Conservation (phyloP, 2,888 invertebrate species). For the Horisme vitalbata region DNA sequence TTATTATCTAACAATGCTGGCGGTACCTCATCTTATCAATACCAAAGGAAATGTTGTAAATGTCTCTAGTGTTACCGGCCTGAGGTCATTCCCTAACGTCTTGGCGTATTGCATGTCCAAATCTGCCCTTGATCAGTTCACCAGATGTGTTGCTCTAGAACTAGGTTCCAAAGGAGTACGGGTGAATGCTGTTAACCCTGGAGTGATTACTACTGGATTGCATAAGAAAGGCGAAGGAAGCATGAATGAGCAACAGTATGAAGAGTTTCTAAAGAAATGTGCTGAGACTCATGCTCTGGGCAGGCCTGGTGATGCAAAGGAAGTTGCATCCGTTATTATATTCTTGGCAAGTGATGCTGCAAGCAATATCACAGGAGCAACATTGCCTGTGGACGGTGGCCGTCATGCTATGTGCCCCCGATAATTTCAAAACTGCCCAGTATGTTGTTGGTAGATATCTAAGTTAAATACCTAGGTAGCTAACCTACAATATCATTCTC, state of each 20-base stretch:
- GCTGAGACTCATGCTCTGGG: conserved; percentile 95
- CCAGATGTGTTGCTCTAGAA: conserved; percentile 94
- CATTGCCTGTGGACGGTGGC: conserved; percentile 94
- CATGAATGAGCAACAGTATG: conserved; percentile 90
- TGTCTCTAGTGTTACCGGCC: conserved; percentile 95
- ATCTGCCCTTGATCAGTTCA: conserved; percentile 96
- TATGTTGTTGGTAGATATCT: not conserved
- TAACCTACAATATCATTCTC: too few species aligned
- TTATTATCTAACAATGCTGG: conserved; percentile 91
- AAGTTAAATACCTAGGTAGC: too few species aligned
- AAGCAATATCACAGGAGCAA: conserved; percentile 93
- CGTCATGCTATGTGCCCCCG: conserved; percentile 93
- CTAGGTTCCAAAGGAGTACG: conserved; percentile 90
- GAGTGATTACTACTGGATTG: conserved; percentile 94
- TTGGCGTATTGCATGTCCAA: conserved; percentile 96
- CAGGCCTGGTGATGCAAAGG: conserved; percentile 90
- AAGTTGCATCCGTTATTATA: conserved; percentile 93
- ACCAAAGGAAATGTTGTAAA: conserved; percentile 94
- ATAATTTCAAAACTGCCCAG: conserved; percentile 54
- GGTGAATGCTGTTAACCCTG: conserved; percentile 96
- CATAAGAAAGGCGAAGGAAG: conserved; percentile 87
- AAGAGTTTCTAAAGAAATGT: conserved; percentile 90
- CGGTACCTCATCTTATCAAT: conserved; percentile 90
- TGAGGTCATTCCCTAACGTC: conserved; percentile 94
- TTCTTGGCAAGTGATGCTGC: conserved; percentile 94